phyloP scores from a whole-genome alignment of 2,888 invertebrate species.

The Stegana nigrithorax region DNA sequence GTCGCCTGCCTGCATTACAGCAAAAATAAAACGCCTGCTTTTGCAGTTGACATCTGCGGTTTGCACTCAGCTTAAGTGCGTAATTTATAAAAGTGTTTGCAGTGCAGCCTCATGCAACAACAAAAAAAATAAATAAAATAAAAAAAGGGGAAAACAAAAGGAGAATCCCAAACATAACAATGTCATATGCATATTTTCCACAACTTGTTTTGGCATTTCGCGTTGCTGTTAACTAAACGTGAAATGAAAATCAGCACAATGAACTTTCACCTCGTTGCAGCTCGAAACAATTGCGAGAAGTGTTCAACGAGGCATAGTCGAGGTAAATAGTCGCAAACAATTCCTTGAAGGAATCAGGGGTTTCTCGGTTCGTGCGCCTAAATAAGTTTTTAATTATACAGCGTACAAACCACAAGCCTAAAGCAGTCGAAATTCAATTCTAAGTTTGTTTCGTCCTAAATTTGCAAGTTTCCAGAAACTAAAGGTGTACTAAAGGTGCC shows the following conservation, averaged over 20 bases:
- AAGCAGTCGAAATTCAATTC: too few species aligned
- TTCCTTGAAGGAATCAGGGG: too few species aligned
- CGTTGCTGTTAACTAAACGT: background rate
- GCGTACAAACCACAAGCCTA: too few species aligned
- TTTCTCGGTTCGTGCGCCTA: too few species aligned
- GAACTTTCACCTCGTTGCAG: constrained; percentile 40
- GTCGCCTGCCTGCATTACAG: background rate
- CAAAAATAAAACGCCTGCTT: constrained; percentile 31
- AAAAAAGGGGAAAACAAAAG: background rate
- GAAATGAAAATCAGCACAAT: constrained; percentile 48
- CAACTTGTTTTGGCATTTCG: background rate
- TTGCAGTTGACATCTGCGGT: constrained; percentile 45
- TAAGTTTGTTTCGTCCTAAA: too few species aligned
- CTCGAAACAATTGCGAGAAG: too few species aligned
- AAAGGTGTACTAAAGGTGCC: too few species aligned
- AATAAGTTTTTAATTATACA: too few species aligned
- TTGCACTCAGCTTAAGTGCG: constrained; percentile 48
- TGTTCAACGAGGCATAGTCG: too few species aligned
- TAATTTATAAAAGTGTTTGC: constrained; percentile 54
- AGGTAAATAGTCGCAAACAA: too few species aligned
- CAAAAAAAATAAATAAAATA: constrained; percentile 7
- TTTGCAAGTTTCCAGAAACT: too few species aligned
- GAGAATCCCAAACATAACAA: background rate
- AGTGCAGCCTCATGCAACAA: background rate
- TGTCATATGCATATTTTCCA: background rate